A percentile compares a stretch with the other conserved stretches of the same genome.
These are phyloP conservation scores for Hypocryptadius cinnamomeus DNA, from an alignment of 2,113 vertebrate genomes.

Conservation along the genomic window DNA sequence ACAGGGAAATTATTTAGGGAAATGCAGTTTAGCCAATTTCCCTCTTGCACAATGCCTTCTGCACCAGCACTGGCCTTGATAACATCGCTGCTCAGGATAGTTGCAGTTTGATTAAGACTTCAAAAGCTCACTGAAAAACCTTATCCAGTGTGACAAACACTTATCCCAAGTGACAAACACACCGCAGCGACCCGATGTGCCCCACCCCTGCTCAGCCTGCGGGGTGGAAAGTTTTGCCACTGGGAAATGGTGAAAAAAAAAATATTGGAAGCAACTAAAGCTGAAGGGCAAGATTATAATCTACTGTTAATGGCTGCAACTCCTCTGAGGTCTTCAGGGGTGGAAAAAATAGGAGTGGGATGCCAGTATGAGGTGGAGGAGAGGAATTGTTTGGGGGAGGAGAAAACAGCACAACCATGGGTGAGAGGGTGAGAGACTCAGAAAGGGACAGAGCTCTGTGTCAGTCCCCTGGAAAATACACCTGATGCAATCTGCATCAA, in stretches of 20 bases:
- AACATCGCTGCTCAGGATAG: accelerated
- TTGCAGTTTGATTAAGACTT: background rate
- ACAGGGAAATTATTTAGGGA: background rate
- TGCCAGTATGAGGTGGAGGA: background rate
- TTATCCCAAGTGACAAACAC: background rate
- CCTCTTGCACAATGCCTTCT: background rate
- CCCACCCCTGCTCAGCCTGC: background rate
- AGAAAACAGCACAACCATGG: accelerated
- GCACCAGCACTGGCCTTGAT: accelerated
- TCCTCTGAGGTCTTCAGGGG: background rate
- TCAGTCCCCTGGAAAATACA: background rate
- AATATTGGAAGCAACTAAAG: background rate
- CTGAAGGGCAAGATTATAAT: background rate
- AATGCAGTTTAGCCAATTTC: background rate
- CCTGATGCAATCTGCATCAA: accelerated
- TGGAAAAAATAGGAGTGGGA: background rate
- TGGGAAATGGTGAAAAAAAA: background rate
- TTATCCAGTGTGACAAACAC: background rate
- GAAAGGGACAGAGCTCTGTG: background rate
- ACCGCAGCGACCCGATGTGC: accelerated
- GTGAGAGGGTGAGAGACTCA: background rate
- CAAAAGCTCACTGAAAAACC: background rate
- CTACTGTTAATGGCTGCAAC: background rate
- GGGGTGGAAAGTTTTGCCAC: background rate
- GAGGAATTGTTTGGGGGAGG: background rate